Conservation (phyloP, 2,113 vertebrate genomes). For the Microcebus jonahi region DNA sequence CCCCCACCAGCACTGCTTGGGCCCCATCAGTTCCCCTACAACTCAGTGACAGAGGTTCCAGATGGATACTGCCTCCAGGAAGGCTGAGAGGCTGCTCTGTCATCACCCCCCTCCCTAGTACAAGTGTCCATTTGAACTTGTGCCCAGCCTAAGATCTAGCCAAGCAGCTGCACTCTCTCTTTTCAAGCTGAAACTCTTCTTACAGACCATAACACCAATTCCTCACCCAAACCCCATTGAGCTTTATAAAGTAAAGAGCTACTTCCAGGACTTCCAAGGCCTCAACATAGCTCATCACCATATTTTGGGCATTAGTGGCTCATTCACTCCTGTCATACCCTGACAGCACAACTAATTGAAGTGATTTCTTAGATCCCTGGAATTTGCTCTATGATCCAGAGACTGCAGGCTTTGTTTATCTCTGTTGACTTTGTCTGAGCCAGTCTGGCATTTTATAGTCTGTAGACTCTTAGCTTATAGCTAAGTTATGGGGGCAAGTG, state of each 20-base stretch:
- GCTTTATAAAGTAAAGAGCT: conserved; percentile 32
- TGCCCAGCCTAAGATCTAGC: background rate
- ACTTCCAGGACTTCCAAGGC: background rate
- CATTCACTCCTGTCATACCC: background rate
- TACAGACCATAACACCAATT: background rate
- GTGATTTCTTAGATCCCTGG: background rate
- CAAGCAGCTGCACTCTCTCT: background rate
- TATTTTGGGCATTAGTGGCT: background rate
- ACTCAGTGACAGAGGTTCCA: background rate
- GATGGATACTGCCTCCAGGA: background rate
- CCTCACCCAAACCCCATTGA: background rate
- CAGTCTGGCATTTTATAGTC: background rate
- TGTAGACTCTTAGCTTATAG: background rate
- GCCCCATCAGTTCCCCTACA: background rate
- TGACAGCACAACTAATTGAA: background rate
- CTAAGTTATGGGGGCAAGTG: background rate
- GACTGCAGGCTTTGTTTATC: background rate
- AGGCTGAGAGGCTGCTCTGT: background rate
- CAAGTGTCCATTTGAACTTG: background rate
- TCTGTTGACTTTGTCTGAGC: background rate
- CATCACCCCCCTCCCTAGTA: background rate
- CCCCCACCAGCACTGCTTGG: background rate
- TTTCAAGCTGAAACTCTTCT: conserved; percentile 29
- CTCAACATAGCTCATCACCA: background rate
- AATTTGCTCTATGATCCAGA: conserved; percentile 21